Evolutionary conservation across 2,888 invertebrate genomes (phyloP).

Genomic region (Tromatobia lineatoria): DNA sequence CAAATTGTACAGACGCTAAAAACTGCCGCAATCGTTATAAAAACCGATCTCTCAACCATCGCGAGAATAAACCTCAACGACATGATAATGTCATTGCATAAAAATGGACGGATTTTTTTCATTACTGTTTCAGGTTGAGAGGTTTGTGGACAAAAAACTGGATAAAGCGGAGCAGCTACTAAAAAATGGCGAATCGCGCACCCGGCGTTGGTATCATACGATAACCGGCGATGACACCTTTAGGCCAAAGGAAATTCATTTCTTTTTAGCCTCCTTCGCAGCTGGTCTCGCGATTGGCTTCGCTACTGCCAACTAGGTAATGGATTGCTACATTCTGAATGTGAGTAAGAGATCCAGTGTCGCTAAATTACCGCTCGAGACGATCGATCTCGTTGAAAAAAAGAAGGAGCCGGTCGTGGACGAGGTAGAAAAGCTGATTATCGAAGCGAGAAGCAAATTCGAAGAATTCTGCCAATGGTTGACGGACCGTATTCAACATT

Average conservation of each 20-base stretch:
- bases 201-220: constrained; percentile 92
- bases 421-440: constrained; percentile 52
- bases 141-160: constrained; percentile 93
- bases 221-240: constrained; percentile 89
- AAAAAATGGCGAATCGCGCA: constrained; percentile 90
- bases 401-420: constrained; percentile 41
- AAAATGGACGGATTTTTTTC: constrained; percentile 20
- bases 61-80: not conserved
- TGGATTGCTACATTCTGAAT: constrained; percentile 79
- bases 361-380: constrained; percentile 59
- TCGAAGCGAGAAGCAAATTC: constrained; percentile 58
- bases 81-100: constrained; percentile 3
- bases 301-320: constrained; percentile 81
- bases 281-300: constrained; percentile 93
- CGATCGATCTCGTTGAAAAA: constrained; percentile 65
- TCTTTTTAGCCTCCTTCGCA: constrained; percentile 93
- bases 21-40: not conserved
- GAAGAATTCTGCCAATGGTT: constrained; percentile 58
- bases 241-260: constrained; percentile 91
- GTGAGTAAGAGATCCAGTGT: constrained; percentile 69
- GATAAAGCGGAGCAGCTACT: constrained; percentile 92
- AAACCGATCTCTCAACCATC: not conserved
- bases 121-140: constrained; percentile 89
- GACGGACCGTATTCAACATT: constrained; percentile 53
- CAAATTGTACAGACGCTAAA: not conserved